These are phyloP conservation scores for Melinopterus prodromus DNA, from an alignment of 2,888 invertebrate species.

Conservation along the genomic window DNA sequence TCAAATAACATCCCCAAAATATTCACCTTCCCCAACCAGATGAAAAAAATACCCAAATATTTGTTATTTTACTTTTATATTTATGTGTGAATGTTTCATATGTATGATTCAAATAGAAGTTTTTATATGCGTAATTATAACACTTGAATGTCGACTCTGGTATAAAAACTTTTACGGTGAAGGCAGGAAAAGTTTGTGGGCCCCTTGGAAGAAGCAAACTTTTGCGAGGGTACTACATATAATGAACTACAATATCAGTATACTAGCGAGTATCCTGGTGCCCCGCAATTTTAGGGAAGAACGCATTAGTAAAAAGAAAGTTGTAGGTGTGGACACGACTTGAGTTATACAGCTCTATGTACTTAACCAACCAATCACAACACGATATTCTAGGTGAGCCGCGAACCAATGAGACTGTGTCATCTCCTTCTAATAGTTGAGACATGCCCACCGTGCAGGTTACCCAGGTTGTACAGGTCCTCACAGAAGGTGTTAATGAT, in stretches of 20 bases:
- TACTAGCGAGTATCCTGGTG: not conserved
- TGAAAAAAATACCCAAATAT: not conserved
- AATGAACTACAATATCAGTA: not conserved
- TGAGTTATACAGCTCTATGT: too few relatives aligned
- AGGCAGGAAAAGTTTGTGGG: not conserved
- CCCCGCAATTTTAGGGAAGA: too few relatives aligned
- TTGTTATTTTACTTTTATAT: too few relatives aligned
- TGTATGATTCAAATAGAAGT: not conserved
- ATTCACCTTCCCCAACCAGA: not conserved
- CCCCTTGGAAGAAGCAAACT: not conserved
- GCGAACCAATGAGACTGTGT: too few relatives aligned
- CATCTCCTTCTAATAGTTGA: too few relatives aligned
- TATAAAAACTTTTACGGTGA: not conserved
- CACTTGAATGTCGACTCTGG: not conserved
- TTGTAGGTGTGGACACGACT: too few relatives aligned
- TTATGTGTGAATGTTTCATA: not conserved
- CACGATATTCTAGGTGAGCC: too few relatives aligned
- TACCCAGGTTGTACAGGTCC: too few relatives aligned
- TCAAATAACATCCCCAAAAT: not conserved
- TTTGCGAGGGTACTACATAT: not conserved
- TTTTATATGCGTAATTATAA: not conserved
- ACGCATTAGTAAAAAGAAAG: too few relatives aligned
- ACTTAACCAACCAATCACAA: too few relatives aligned
- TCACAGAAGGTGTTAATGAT: too few relatives aligned
- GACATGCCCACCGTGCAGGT: too few relatives aligned